Base-by-base conservation (phyloP, 2,113 vertebrate species). In the Bubo bubo region DNA sequence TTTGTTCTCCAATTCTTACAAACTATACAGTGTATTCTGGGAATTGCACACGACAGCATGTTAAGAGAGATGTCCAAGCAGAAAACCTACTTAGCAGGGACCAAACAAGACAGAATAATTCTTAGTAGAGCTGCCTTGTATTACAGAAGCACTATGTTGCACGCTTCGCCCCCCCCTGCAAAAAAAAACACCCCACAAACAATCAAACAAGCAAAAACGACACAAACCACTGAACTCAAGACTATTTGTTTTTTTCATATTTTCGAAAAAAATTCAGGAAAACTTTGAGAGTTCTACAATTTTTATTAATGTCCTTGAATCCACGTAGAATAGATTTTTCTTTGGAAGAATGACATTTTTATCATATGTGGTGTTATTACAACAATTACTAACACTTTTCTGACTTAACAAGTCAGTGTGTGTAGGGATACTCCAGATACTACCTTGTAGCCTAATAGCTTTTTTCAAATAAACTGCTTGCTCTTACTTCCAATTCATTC, bases 111-210 rank as follows among this genome's bases (percentile, higher is more conserved):
- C 14, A 63, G 39, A 82, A 55, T 23, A 67, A 84, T 27, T 18
- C 32, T 60, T 49, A 43, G 22, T 55, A 35, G 6, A 41, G 5
- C 47, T 91, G 14, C 8, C 21, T 72, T 59, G 3, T 37, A 21
- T 32, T 52, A 21, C 4, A 52, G 39, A 34, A 41, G 4, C 8
- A 6, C 26, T 30, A 8, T 27, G 8, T 8, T 71, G 13, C 17
- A 21, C 24, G 9, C 1, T 4, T 28, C 5, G 2, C 4, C 9
- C 12, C 1, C 1, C 6, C 4, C 4, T 12, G 2, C 15, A 26
- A 26, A 32, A 26, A 8, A 37, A 0, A 8, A 8, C 53, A 1
- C 1, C 22, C 4, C 8, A 39, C 6, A 32, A 76, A 12, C 2
- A 43, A 71, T 7, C 5, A 80, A 92, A 3, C 18, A 49, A 79